These are phyloP conservation scores for Parasteatoda lunata DNA, from an alignment of 2,888 invertebrate genomes.

Conservation along the genomic window DNA sequence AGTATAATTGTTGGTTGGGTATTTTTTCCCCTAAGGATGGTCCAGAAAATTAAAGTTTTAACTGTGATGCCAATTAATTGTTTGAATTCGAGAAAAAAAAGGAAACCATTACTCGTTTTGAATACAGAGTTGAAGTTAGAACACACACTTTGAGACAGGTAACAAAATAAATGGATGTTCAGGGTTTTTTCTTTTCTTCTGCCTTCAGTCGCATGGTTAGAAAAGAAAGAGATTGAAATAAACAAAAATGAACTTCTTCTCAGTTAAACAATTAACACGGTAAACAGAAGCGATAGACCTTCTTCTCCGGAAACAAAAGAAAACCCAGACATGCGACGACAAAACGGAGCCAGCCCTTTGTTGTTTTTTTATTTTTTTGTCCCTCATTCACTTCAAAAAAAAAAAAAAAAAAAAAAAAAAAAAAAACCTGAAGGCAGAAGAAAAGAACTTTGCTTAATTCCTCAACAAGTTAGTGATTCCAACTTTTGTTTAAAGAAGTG, in stretches of 20 bases:
- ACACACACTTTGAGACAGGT: neutral
- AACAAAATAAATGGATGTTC: neutral
- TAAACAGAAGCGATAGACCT: constrained; percentile 38
- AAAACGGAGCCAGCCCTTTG: constrained; percentile 57
- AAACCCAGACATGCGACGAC: constrained; percentile 37
- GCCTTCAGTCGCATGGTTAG: neutral
- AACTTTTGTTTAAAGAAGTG: constrained; percentile 57
- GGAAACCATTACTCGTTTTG: too few relatives aligned
- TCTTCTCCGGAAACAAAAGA: constrained; percentile 49
- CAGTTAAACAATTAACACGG: constrained; percentile 39
- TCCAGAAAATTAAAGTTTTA: too few relatives aligned
- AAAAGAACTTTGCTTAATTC: constrained; percentile 37
- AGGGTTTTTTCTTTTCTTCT: too few relatives aligned
- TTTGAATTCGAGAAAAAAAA: too few relatives aligned
- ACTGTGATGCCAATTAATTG: too few relatives aligned
- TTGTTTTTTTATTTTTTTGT: constrained; percentile 42
- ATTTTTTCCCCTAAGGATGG: too few relatives aligned
- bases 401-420: constrained; percentile 7
- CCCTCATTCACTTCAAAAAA: constrained; percentile 12
- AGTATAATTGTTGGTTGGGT: too few relatives aligned
- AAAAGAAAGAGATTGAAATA: neutral
- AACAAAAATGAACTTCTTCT: neutral
- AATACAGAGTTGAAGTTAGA: too few relatives aligned
- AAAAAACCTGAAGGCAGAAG: neutral
- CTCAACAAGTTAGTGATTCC: constrained; percentile 65